phyloP scores from a whole-genome alignment of 2,113 vertebrate species.

The Microtus richardsoni region DNA sequence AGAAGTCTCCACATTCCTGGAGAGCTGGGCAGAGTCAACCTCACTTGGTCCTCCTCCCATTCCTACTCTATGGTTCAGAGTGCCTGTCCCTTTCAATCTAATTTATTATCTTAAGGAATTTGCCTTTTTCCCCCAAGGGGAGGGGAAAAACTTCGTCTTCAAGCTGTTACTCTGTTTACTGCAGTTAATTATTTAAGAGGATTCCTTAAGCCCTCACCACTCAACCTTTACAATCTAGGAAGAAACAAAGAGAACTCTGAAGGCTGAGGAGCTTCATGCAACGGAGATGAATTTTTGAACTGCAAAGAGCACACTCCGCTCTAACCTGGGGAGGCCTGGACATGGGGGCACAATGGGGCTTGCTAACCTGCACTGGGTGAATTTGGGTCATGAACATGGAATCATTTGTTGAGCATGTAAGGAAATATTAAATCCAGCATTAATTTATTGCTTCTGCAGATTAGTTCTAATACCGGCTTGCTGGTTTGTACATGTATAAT shows the following conservation, averaged over 20 bases:
- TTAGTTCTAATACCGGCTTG: slow-evolving; percentile 83
- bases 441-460: slow-evolving; percentile 80
- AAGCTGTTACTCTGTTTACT: slow-evolving; percentile 81
- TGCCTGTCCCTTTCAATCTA: slow-evolving; percentile 40
- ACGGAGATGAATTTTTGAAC: slow-evolving; percentile 49
- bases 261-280: slow-evolving; percentile 73
- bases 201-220: slow-evolving; percentile 77
- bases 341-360: slow-evolving; percentile 52
- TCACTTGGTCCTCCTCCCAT: not conserved
- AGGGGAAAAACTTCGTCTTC: slow-evolving; percentile 52
- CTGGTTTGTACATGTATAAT: slow-evolving; percentile 81
- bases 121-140: slow-evolving; percentile 56
- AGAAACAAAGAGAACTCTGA: slow-evolving; percentile 78
- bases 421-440: slow-evolving; percentile 75
- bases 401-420: slow-evolving; percentile 72
- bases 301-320: slow-evolving; percentile 2
- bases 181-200: slow-evolving; percentile 83
- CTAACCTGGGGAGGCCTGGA: not conserved
- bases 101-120: slow-evolving; percentile 76
- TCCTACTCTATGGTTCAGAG: not conserved
- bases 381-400: slow-evolving; percentile 42
- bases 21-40: not conserved
- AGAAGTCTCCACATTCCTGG: not conserved
- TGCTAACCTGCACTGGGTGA: slow-evolving; percentile 25
- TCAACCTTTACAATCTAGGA: slow-evolving; percentile 77